Base-by-base conservation (phyloP, 2,888 invertebrate genomes). In the Andrena bucephala region DNA sequence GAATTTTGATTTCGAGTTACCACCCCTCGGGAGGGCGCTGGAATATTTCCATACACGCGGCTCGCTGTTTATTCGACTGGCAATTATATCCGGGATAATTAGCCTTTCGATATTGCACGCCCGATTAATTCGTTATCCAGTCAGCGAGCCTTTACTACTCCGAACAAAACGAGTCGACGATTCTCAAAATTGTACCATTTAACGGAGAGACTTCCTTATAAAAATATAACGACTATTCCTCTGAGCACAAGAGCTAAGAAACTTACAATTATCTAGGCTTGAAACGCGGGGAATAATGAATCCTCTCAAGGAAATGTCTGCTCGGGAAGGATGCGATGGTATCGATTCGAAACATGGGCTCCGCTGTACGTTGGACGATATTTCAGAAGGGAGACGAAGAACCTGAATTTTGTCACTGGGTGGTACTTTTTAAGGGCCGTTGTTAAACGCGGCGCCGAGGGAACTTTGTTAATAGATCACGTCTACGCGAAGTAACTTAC, bases 391-490 rank as follows among this genome's bases (percentile, higher is more conserved):
- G 36, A 52, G 24, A 24, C 54, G 20, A 16, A 24, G 27, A 13
- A 33, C 36, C 54, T 42, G 54, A 68, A 68, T 65, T 48, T 50
- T 16, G 29, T 8, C 42, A 16, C 2, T 1, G 33, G 13, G 42
- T 48, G 54, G 62, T 54, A 20, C 33, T 36, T n/a, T 27, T 54
- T 10, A 33, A 29, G 33, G 29, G 48, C 27, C 4, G 42, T 52
- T 33, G 70, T 71, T 71, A 48, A 79, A 67, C 62, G 29, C 27
- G 59, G 6, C 48, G 52, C 5, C 33, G 24, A 10, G 31, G n/a
- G 52, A 73, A 70, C 8, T 82, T 76, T 1, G 77, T 67, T 73
- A 76, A 70, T 77, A 73, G 66, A 72, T 71, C 42, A 59, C 10
- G 62, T 74, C 68, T 70, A 57, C 60, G 29, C 50, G 62, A 54